Evolutionary conservation across 2,113 vertebrate species (phyloP), one percentile per base, ranked within the genome.

Genomic region (Blennius ocellaris): DNA sequence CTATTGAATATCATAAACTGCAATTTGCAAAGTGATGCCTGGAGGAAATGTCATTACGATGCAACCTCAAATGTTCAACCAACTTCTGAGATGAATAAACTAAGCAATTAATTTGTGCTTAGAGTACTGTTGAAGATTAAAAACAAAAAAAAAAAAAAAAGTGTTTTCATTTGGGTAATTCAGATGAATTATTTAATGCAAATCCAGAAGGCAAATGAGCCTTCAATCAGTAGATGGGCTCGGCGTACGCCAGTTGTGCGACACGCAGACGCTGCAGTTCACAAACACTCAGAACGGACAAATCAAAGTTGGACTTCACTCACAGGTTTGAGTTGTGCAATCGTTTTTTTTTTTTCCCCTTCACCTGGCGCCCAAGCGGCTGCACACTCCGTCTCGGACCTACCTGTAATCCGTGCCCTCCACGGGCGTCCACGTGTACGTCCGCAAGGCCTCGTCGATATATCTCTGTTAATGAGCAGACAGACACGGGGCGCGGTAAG

Each of bases 321-420:
- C 71, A 68, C 82, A 41, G 59, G 30, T 54, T 57, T 38, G 50
- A 61, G 73, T 38, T 59, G 64, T 3, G 11, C 10, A n/a, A n/a
- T n/a, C n/a, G n/a, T n/a, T n/a, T n/a, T n/a, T n/a, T n/a, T n/a
- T n/a, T n/a, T n/a, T n/a, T 63, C 52, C 21, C 71, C 66, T 66
- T 73, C 43, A 39, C 50, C 58, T 16, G 67, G 76, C 39, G 21
- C 48, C 43, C 70, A 63, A 70, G 63, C 54, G 59, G 76, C 55
- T 6, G 10, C 11, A 41, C 11, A 14, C 52, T 47, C 45, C 36
- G 69, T 53, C 66, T 57, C 37, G 55, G 36, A 80, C 92, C 91
- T 86, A 99, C 98, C 98, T 99, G 94, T 99, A 99, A 88, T 99
- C 96, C 71, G 98, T 97, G 78, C 97, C 97, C 43, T 97, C 93